Percentiles rank a stretch among this genome's conserved stretches.
Evolutionary conservation across 2,113 vertebrate genomes (phyloP).

Genomic region (Actenoides lindsayi): DNA sequence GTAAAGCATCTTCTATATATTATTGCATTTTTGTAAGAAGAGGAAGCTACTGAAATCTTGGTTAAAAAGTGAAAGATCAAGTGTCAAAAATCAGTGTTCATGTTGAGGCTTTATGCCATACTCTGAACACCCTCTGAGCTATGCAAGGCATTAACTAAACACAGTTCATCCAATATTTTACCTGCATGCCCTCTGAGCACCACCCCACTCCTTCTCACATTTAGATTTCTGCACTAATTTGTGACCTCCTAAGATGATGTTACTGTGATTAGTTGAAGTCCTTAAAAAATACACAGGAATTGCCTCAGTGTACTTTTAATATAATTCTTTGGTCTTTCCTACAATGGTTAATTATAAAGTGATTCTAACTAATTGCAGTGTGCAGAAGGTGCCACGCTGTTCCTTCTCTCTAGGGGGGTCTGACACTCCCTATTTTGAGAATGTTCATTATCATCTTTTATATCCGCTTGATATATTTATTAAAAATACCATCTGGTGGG

Average conservation of each 20-base stretch:
- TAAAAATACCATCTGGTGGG: constrained; percentile 79
- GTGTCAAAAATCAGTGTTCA: neutral
- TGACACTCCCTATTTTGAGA: constrained; percentile 63
- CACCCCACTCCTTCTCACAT: neutral
- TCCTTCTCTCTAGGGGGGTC: constrained; percentile 13
- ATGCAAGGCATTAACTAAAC: neutral
- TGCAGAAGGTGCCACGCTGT: constrained; percentile 24
- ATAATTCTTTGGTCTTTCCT: neutral
- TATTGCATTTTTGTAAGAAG: neutral
- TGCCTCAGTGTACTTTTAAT: neutral
- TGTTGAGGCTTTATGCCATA: neutral
- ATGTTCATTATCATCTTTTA: constrained; percentile 71
- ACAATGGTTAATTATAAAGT: constrained; percentile 20
- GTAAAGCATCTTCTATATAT: neutral
- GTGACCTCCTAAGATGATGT: neutral
- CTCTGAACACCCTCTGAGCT: neutral
- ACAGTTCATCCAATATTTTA: neutral
- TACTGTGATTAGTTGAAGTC: neutral
- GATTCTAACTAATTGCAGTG: constrained; percentile 35
- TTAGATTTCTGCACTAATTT: neutral
- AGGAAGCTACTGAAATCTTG: neutral
- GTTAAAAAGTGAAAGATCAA: neutral
- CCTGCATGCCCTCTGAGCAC: neutral
- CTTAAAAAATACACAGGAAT: constrained; percentile 8
- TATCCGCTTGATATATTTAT: constrained; percentile 72